Percentiles rank a stretch among this genome's conserved stretches.
These are phyloP conservation scores for Epistrophella euchroma DNA, from an alignment of 2,888 invertebrate genomes.

Conservation along the genomic window DNA sequence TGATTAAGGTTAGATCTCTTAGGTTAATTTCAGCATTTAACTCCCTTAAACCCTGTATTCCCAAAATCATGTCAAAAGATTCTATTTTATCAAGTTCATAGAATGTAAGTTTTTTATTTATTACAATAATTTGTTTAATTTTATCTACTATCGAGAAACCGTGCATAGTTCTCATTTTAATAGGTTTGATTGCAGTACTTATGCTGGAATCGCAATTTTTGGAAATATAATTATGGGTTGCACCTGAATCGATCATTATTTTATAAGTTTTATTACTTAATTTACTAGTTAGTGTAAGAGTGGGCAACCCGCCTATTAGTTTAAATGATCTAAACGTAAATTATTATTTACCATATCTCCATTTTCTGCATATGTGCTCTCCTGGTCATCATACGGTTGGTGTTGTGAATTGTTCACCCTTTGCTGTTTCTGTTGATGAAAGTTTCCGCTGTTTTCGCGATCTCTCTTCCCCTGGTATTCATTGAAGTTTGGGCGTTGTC, in stretches of 20 bases:
- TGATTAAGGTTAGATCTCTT: background rate
- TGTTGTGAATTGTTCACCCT: background rate
- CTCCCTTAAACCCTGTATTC: slow-evolving; percentile 1
- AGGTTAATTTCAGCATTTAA: slow-evolving; percentile 3
- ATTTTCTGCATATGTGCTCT: background rate
- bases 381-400: background rate
- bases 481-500: background rate
- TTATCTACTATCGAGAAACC: background rate
- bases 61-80: background rate
- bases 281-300: background rate
- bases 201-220: background rate
- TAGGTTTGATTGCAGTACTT: background rate
- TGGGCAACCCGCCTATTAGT: background rate
- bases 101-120: background rate
- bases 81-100: background rate
- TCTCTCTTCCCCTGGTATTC: background rate
- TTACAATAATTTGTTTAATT: background rate
- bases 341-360: slow-evolving; percentile 8
- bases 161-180: background rate
- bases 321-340: background rate
- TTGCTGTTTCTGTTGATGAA: background rate
- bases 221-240: background rate
- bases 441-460: slow-evolving; percentile 3
- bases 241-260: background rate
- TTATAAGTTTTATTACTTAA: slow-evolving; percentile 1